Base-by-base conservation (phyloP, 2,113 vertebrate species). In the Pica pica region DNA sequence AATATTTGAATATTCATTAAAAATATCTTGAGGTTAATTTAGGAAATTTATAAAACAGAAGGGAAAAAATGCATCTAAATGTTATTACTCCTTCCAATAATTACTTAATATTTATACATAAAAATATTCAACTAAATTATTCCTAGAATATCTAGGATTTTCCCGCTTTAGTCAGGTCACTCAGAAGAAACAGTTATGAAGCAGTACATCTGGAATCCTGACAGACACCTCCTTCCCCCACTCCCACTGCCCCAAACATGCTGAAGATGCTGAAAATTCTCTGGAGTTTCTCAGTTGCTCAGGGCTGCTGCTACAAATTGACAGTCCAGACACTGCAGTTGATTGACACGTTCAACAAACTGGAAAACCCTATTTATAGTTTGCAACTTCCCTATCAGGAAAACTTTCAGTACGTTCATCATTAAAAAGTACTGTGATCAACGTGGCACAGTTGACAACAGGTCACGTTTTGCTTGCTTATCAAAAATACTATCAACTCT, bases 201-300 rank as follows among this genome's bases (percentile, higher is more conserved):
- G 28, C 26, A 65, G 17, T 53, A 57, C 9, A 50, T 6, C 33
- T 22, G 9, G 22, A 70, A 81, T 55, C 26, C 41, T 46, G 24
- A 60, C 3, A 87, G 22, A 59, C 7, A 35, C 24, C 14, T 9
- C 30, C 11, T 31, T 20, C 11, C 12, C 46, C 17, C 8, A 16
- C 9, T 31, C 23, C 10, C 6, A 52, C 53, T 15, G 4, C 20
- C 18, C 47, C 10, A 22, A 41, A 47, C 4, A n/a, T 0, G 0
- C 6, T 42, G 27, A 22, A 80, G 50, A 39, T 13, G 70, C 0
- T 9, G 33, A 49, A 81, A 71, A 49, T 35, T 60, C 47, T 79
- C 39, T 44, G 10, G 13, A 69, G 10, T 20, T 78, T 59, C 57
- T 60, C 56, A 78, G n/a, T 23, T 78, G 30, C 42, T 90, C 52